Conservation (phyloP, 2,888 invertebrate genomes). For the Caenorhabditis plicata region DNA sequence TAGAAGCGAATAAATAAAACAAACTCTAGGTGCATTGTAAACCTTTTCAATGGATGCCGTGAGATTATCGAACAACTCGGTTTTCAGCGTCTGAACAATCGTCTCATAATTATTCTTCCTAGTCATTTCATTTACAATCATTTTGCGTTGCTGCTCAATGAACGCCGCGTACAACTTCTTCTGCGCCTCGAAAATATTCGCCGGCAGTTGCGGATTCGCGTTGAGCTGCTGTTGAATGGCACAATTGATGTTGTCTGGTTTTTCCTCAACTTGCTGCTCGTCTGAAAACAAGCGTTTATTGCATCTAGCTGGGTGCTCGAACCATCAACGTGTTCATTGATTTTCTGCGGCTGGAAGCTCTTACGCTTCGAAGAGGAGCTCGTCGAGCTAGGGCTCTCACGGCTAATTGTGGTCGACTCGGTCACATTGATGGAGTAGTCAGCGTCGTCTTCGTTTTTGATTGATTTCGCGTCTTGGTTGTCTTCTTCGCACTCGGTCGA, state of each 20-base stretch:
- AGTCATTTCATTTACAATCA: conserved; percentile 61
- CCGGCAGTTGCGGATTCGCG: neutral
- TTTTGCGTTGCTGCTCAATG: conserved; percentile 72
- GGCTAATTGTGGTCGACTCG: too few species aligned
- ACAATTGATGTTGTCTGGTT: conserved; percentile 9
- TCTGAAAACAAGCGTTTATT: neutral
- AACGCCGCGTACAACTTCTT: conserved; percentile 86
- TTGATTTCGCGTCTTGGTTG: too few species aligned
- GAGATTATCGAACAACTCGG: conserved; percentile 82
- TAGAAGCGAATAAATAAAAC: neutral
- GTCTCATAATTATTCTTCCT: conserved; percentile 71
- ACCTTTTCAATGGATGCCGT: conserved; percentile 85
- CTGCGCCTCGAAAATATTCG: conserved; percentile 75
- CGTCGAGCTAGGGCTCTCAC: conserved; percentile 28
- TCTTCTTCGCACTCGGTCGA: conserved; percentile 2
- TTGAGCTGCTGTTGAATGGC: neutral
- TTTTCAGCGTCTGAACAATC: conserved; percentile 86
- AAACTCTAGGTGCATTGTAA: too few species aligned
- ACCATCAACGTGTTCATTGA: conserved; percentile 26
- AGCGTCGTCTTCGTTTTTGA: conserved; percentile 6
- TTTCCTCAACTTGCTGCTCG: neutral
- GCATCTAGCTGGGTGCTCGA: conserved; percentile 4
- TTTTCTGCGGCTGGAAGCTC: conserved; percentile 33
- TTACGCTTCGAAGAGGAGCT: conserved; percentile 39
- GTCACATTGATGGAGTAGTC: conserved; percentile 72